phyloP scores from a whole-genome alignment of 2,797 vertebrate genomes.

The Smutsia temminckii region DNA sequence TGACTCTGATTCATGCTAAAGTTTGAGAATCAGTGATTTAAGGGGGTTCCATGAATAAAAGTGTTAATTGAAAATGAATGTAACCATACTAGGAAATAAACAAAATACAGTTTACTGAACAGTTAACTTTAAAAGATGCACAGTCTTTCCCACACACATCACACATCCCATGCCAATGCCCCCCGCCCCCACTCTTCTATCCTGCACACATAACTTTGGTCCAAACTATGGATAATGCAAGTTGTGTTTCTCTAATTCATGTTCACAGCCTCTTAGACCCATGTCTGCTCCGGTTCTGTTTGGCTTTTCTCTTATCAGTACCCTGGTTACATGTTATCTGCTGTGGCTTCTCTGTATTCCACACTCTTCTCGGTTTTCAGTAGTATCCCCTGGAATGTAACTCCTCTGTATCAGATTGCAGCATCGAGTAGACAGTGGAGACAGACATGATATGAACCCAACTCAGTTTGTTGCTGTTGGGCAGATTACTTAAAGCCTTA shows the following conservation, averaged over 20 bases:
- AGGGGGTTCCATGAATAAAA: background rate
- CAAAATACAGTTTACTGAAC: background rate
- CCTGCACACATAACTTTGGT: background rate
- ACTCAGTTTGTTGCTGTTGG: background rate
- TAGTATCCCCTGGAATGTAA: background rate
- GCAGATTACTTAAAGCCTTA: background rate
- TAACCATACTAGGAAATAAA: background rate
- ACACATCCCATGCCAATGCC: too few relatives aligned
- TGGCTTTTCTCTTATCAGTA: background rate
- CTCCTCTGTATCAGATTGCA: constrained; percentile 6
- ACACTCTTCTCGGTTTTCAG: background rate
- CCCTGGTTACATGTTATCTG: background rate
- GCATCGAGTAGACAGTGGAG: background rate
- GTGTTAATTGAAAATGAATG: background rate
- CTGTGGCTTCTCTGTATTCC: background rate
- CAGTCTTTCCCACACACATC: background rate
- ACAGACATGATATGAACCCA: background rate
- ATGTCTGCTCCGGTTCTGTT: background rate
- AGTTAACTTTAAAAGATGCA: background rate
- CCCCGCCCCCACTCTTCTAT: too few relatives aligned
- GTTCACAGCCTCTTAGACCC: background rate
- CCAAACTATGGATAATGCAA: background rate
- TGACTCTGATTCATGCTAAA: background rate
- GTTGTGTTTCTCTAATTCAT: background rate
- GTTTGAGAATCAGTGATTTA: background rate